These are phyloP conservation scores for Sebastolobus altivelis DNA, from an alignment of 2,797 vertebrate species.

Conservation along the genomic window DNA sequence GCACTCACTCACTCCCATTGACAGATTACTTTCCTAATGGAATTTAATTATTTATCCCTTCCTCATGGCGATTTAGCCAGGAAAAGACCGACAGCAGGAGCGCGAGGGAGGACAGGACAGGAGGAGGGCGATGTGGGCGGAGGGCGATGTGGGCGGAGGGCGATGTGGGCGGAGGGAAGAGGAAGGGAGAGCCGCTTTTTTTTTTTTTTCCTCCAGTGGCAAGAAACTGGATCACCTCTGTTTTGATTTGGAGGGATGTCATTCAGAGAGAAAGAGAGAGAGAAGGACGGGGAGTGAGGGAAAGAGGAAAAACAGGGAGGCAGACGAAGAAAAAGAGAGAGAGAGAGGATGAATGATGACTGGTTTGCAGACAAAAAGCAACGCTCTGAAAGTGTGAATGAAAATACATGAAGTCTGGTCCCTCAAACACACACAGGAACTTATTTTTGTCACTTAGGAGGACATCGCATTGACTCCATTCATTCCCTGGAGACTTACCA, in stretches of 20 bases:
- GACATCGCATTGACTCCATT: background rate
- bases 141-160: background rate
- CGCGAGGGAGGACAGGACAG: slow-evolving; percentile 60
- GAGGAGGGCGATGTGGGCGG: slow-evolving; percentile 36
- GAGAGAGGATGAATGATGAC: slow-evolving; percentile 9
- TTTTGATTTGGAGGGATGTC: slow-evolving; percentile 76
- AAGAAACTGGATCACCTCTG: slow-evolving; percentile 74
- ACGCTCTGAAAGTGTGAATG: slow-evolving; percentile 36
- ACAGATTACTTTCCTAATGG: slow-evolving; percentile 90
- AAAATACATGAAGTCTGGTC: slow-evolving; percentile 25
- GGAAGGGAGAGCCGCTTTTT: slow-evolving; percentile 60
- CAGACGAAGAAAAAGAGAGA: slow-evolving; percentile 26
- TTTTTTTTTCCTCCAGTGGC: slow-evolving; percentile 67
- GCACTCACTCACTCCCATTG: slow-evolving; percentile 85
- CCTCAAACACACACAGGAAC: slow-evolving; percentile 5
- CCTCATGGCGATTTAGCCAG: slow-evolving; percentile 84
- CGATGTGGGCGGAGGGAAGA: background rate
- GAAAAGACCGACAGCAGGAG: slow-evolving; percentile 82
- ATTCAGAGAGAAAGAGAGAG: slow-evolving; percentile 44
- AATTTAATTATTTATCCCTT: slow-evolving; percentile 90
- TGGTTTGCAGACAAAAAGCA: slow-evolving; percentile 13
- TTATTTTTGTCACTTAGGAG: background rate
- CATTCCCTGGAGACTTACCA: background rate
- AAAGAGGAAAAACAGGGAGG: slow-evolving; percentile 17
- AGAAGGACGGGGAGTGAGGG: slow-evolving; percentile 40